Base-by-base conservation (phyloP, 2,113 vertebrate genomes). In the Tympanuchus pallidicinctus region DNA sequence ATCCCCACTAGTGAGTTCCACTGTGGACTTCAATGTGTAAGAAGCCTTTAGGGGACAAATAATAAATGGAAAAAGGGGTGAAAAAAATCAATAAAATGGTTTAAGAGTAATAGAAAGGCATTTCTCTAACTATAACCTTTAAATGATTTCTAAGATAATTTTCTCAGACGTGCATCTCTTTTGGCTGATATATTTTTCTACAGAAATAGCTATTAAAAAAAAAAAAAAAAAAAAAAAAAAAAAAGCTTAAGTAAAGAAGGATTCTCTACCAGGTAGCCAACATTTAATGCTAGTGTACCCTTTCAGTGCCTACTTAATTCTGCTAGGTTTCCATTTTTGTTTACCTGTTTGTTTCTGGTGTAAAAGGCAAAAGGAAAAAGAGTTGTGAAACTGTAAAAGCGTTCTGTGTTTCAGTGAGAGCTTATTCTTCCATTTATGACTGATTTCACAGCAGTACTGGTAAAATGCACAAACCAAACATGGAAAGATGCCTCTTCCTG, bases 31-130 rank as follows among this genome's bases (percentile, higher is more conserved):
- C 91, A 96, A 92, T 94, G 95, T 94, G 86, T 74, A 97, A 92
- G 91, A 95, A 89, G 94, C 96, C 96, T 97, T 98, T 97, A 93
- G 96, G 96, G 94, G 95, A 94, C 73, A 95, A 77, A 95, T 57
- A 94, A 95, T 91, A 95, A 96, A 94, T 50, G 59, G 57, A 57
- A 72, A n/a, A 60, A 24, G n/a, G 72, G 34, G 79, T 65, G 75
- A 42, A 82, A 70, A 66, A 36, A 91, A 94, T 86, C 75, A 89
- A 92, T 93, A 88, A 96, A 93, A 90, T 74, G 15, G 18, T 94
- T 95, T 89, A 71, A 84, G 34, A 89, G 91, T 90, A 96, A 92
- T 57, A 96, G 66, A 91, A 91, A 70, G 47, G 10, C 27, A 57
- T 84, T 94, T 87, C 64, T 70, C 65, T 77, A 86, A 71, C 72